A percentile compares a stretch with the other conserved stretches of the same genome.
Evolutionary conservation across 2,113 vertebrate genomes (phyloP).

Genomic region (Eolophus roseicapilla): DNA sequence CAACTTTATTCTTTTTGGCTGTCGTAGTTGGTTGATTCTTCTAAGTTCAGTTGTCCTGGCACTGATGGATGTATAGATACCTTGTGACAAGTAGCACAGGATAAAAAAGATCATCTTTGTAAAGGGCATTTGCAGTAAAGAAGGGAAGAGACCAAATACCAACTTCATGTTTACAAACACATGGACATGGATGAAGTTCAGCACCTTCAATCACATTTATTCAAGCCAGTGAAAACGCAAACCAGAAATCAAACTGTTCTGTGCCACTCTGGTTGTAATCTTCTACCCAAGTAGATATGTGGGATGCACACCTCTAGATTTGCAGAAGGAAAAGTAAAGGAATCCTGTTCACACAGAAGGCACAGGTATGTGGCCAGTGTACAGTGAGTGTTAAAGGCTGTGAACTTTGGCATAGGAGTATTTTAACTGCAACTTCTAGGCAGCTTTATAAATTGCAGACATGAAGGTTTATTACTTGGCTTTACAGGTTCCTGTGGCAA

Average conservation of each 20-base stretch:
- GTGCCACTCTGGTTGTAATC: not conserved
- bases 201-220: not conserved
- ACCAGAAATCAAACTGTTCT: not conserved
- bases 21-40: not conserved
- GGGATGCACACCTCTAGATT: not conserved
- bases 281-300: accelerated
- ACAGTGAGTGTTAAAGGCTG: not conserved
- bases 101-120: not conserved
- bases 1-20: not conserved
- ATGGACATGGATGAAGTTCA: not conserved
- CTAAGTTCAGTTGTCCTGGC: not conserved
- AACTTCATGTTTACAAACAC: not conserved
- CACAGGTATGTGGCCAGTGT: not conserved
- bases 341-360: not conserved
- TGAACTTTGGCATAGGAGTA: not conserved
- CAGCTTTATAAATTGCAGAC: not conserved
- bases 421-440: not conserved
- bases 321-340: not conserved
- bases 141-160: not conserved
- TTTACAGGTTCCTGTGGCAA: slow-evolving; percentile 19
- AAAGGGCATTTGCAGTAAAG: not conserved
- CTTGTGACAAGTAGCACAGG: not conserved
- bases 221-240: not conserved
- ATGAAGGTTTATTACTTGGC: not conserved
- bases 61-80: not conserved